phyloP scores from a whole-genome alignment of 2,888 invertebrate genomes.

The Nymphalis urticae region DNA sequence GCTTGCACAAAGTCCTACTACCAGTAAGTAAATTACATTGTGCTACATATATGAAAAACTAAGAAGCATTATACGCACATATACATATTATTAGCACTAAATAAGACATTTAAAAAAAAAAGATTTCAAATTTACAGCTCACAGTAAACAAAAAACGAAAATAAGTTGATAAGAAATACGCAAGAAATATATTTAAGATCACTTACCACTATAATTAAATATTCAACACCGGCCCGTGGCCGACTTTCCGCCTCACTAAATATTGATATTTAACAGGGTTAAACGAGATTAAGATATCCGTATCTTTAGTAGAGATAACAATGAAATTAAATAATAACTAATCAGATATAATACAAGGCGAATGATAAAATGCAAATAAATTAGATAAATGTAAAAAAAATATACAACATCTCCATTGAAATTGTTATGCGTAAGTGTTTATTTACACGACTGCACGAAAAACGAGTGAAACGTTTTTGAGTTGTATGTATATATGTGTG shows the following conservation, averaged over 20 bases:
- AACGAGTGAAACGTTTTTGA: too few relatives aligned
- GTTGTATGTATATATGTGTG: too few relatives aligned
- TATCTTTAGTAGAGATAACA: conserved; percentile 44
- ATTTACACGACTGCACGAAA: too few relatives aligned
- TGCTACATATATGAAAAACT: too few relatives aligned
- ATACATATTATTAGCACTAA: too few relatives aligned
- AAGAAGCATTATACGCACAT: too few relatives aligned
- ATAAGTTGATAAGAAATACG: background rate
- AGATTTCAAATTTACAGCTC: too few relatives aligned
- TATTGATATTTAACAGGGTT: conserved; percentile 42
- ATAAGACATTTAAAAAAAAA: too few relatives aligned
- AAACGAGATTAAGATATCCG: conserved; percentile 52
- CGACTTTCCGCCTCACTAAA: conserved; percentile 59
- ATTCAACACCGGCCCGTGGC: conserved; percentile 53
- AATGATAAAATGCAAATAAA: conserved; percentile 31
- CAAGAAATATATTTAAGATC: background rate
- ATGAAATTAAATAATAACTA: conserved; percentile 43
- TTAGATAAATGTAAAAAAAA: conserved; percentile 10
- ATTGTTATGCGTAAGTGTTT: too few relatives aligned
- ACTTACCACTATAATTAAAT: conserved; percentile 52
- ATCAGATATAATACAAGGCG: conserved; percentile 35
- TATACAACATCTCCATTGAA: background rate
- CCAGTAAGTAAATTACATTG: too few relatives aligned
- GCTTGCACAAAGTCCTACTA: too few relatives aligned
- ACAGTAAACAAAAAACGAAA: too few relatives aligned